Base-by-base conservation (phyloP, 2,113 vertebrate species). In the Scomber colias region DNA sequence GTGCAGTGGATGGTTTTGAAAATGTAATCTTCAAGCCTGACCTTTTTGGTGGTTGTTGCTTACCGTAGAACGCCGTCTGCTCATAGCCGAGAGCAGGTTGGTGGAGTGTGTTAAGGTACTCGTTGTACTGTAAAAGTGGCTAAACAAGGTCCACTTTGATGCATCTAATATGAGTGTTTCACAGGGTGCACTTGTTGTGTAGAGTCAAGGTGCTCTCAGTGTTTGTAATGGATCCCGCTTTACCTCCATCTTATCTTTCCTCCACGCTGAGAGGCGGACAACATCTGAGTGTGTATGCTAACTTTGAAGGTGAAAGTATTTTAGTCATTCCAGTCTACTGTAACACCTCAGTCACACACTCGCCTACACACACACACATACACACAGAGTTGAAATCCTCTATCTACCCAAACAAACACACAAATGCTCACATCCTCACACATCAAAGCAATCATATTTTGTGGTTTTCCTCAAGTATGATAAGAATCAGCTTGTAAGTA, bases 251-350 rank as follows among this genome's bases (percentile, higher is more conserved):
- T 78, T 71, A 61, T 77, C 45, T 35, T 50, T 79, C 79, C 53
- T 81, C 68, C 21, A 73, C 4, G 35, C 71, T 59, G 0, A 53
- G 45, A 77, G 66, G 69, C 79, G 54, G 62, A 31, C 62, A 87
- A 73, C 69, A 79, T 77, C 48, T 3, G 50, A 61, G 77, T 13
- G 69, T 2, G 5, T 62, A 16, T 35, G 11, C 35, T 70, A 51
- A 85, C 68, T 83, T 75, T 79, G 57, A 87, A 85, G 81, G 84
- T 78, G 59, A 88, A 86, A 73, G 75, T 77, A 80, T 89, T 89
- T 86, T 69, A 74, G 81, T 80, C 75, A 57, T 57, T 59, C 8
- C 45, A 64, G 60, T 85, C 24, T 50, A 17, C 67, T 21, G 24
- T 78, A 67, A 57, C 74, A 48, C 55, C 35, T 70, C 51, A 69